These are phyloP conservation scores for Thamnophis elegans DNA, from an alignment of 2,797 vertebrate genomes.

Conservation along the genomic window DNA sequence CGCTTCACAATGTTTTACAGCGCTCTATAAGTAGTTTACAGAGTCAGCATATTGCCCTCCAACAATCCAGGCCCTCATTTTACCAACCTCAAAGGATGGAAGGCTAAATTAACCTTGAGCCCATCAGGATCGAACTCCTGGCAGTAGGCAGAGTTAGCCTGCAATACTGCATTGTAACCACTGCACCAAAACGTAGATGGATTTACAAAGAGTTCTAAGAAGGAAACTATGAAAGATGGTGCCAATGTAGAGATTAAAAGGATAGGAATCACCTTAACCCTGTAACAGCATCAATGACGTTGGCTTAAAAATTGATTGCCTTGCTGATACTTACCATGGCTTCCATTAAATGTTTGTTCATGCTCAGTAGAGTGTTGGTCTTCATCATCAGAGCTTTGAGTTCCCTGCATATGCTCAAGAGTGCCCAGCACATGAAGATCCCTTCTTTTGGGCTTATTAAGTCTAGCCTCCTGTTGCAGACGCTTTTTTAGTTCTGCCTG, in stretches of 20 bases:
- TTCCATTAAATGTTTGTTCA: constrained; percentile 42
- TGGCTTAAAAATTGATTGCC: background rate
- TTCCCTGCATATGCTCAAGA: constrained; percentile 32
- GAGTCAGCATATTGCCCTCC: background rate
- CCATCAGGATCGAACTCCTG: background rate
- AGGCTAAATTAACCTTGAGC: background rate
- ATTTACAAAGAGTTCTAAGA: background rate
- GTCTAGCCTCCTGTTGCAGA: constrained; percentile 62
- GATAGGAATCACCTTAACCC: background rate
- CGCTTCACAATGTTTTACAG: background rate
- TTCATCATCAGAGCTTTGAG: background rate
- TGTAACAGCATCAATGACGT: background rate
- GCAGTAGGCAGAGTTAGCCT: background rate
- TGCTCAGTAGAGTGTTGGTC: constrained; percentile 42
- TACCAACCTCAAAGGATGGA: background rate
- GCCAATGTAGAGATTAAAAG: background rate
- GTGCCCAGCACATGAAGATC: constrained; percentile 50
- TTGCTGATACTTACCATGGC: constrained; percentile 55
- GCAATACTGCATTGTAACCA: background rate
- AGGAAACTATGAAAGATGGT: background rate
- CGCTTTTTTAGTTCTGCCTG: constrained; percentile 67
- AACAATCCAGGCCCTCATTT: background rate
- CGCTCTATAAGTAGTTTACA: background rate
- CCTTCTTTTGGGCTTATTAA: constrained; percentile 55
- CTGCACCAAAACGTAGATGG: background rate